phyloP scores from a whole-genome alignment of 2,113 vertebrate genomes.

The Scomber scombrus region DNA sequence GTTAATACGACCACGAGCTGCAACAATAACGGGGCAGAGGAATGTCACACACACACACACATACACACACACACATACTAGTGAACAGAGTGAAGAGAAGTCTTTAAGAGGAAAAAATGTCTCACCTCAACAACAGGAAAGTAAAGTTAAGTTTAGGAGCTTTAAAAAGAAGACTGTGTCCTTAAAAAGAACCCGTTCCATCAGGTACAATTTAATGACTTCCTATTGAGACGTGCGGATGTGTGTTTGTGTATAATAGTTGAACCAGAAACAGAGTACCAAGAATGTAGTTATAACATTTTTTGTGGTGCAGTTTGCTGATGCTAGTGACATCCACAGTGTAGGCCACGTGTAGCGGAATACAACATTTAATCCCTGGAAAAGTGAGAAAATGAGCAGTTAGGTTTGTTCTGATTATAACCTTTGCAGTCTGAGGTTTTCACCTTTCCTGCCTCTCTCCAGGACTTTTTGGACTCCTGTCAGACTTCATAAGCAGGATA shows the following conservation, averaged over 20 bases:
- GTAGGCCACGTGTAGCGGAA: background rate
- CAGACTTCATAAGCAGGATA: constrained; percentile 65
- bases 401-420: constrained; percentile 45
- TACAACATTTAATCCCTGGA: constrained; percentile 1
- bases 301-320: constrained; percentile 6
- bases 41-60: constrained; percentile 52
- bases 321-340: constrained; percentile 6
- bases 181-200: constrained; percentile 41
- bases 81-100: constrained; percentile 29
- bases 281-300: constrained; percentile 10
- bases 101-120: constrained; percentile 42
- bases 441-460: constrained; percentile 64
- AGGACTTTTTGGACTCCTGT: constrained; percentile 54
- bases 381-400: constrained; percentile 44
- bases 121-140: constrained; percentile 58
- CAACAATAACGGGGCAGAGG: constrained; percentile 28
- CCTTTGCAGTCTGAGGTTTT: constrained; percentile 45
- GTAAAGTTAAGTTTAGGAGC: constrained; percentile 57
- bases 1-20: constrained; percentile 41
- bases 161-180: constrained; percentile 48
- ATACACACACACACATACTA: constrained; percentile 22
- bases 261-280: constrained; percentile 1
- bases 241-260: constrained; percentile 21
- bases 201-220: constrained; percentile 39
- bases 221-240: constrained; percentile 21